Evolutionary conservation across 2,888 invertebrate species (phyloP).

Genomic region (Lepetodrilus schrolli): DNA sequence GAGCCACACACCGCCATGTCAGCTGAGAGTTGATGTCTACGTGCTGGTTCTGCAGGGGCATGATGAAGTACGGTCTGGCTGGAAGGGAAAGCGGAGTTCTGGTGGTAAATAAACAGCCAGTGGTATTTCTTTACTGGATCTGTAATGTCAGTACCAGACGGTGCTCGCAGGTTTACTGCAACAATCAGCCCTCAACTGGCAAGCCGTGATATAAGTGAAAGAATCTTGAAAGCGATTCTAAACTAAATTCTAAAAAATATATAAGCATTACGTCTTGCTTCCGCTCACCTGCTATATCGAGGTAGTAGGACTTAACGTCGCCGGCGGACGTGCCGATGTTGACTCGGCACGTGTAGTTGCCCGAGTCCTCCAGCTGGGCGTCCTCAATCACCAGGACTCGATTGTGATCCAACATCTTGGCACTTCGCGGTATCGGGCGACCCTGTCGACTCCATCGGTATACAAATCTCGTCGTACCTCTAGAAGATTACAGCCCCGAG

Average conservation of each 20-base stretch:
- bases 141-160: no score
- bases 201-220: no score
- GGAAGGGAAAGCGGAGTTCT: not conserved
- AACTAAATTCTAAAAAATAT: no score
- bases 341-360: conserved; percentile 91
- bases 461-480: conserved; percentile 44
- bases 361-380: conserved; percentile 93
- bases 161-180: no score
- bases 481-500: no score
- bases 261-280: no score
- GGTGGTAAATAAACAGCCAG: not conserved
- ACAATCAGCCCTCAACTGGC: no score
- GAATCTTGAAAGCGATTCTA: no score
- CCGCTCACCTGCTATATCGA: conserved; percentile 23
- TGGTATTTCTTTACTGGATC: no score
- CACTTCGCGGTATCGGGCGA: conserved; percentile 82
- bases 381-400: conserved; percentile 90
- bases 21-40: conserved; percentile 65
- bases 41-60: conserved; percentile 67
- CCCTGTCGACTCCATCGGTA: conserved; percentile 59
- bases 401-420: conserved; percentile 85
- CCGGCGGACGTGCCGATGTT: conserved; percentile 78
- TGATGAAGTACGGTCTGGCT: conserved; percentile 72
- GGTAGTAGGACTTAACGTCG: conserved; percentile 37
- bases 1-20: conserved; percentile 70